phyloP scores from a whole-genome alignment of 2,113 vertebrate species.

The Gallinago paraguaiae region DNA sequence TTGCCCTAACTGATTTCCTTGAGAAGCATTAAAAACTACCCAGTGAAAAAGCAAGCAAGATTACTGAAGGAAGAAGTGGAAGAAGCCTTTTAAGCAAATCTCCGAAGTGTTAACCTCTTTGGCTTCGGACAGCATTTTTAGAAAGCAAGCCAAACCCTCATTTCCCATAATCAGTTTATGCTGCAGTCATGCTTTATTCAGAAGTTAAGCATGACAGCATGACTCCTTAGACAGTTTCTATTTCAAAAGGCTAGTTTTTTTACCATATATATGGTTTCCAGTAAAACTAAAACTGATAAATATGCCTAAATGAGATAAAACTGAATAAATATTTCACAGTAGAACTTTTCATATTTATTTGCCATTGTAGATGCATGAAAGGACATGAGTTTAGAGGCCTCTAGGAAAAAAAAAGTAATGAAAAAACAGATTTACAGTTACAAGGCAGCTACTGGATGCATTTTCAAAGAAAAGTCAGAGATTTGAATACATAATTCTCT shows the following conservation, averaged over 20 bases:
- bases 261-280: background rate
- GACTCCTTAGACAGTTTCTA: background rate
- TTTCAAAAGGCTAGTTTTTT: constrained; percentile 32
- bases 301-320: constrained; percentile 1
- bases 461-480: background rate
- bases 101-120: constrained; percentile 27
- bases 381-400: background rate
- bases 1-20: background rate
- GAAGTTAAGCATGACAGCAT: constrained; percentile 24
- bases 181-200: constrained; percentile 26
- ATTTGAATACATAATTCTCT: background rate
- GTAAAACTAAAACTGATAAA: constrained; percentile 17
- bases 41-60: constrained; percentile 1
- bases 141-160: constrained; percentile 24
- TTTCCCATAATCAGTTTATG: constrained; percentile 35
- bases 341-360: background rate
- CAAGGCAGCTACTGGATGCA: background rate
- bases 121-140: constrained; percentile 27
- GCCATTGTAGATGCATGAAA: background rate
- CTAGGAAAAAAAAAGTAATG: background rate
- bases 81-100: constrained; percentile 44
- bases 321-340: background rate
- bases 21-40: background rate
- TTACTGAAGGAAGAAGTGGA: background rate
- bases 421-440: background rate